These are phyloP conservation scores for Paelopatides confundens DNA, from an alignment of 53 echinoderm and acorn worm species.

Conservation along the genomic window DNA sequence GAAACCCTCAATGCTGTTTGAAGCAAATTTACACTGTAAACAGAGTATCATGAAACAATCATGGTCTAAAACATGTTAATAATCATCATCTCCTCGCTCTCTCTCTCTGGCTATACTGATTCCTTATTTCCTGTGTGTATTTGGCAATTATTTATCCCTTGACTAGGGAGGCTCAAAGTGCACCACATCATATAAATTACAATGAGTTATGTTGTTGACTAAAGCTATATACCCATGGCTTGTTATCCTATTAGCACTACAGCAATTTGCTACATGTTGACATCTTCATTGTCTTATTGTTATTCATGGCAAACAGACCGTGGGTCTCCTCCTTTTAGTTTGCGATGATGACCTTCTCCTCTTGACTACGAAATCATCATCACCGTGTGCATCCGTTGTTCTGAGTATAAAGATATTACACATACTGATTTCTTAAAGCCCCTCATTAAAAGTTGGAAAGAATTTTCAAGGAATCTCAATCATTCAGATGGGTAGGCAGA, in stretches of 20 bases:
- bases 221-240: neutral
- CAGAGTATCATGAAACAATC: no score
- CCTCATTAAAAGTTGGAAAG: constrained; percentile 24
- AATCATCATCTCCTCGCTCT: no score
- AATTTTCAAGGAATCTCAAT: constrained; percentile 37
- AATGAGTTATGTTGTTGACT: constrained; percentile 2
- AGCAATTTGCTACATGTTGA: constrained; percentile 26
- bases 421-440: constrained; percentile 4
- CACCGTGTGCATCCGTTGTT: neutral
- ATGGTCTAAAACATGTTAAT: no score
- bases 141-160: neutral
- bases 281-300: constrained; percentile 7
- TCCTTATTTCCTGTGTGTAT: no score
- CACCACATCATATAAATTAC: neutral
- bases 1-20: no score
- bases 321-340: no score
- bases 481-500: constrained; percentile 13
- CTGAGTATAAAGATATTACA: neutral
- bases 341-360: no score
- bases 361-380: no score
- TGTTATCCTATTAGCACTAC: constrained; percentile 34
- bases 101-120: no score
- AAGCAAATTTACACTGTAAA: no score
- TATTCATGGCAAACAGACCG: no score
- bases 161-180: neutral